These are phyloP conservation scores for Onchidella celtica DNA, from an alignment of 2,888 invertebrate species.

Conservation along the genomic window DNA sequence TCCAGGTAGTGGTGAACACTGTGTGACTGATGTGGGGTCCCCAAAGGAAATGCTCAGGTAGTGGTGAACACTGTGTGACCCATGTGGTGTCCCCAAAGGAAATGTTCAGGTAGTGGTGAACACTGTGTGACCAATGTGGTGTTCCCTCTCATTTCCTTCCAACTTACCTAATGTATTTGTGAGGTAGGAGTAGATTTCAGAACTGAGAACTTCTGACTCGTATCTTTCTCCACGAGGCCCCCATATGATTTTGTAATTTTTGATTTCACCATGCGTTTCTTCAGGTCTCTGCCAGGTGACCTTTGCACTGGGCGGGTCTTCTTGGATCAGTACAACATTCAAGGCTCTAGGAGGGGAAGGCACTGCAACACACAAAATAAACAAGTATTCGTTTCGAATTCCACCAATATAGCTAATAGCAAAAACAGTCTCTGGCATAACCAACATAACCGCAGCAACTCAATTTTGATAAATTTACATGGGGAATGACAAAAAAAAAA, in stretches of 20 bases:
- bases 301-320: slow-evolving; percentile 93
- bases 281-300: slow-evolving; percentile 95
- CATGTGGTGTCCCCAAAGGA: too few species aligned
- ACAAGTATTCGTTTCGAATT: too few species aligned
- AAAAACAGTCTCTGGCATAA: too few species aligned
- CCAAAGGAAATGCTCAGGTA: too few species aligned
- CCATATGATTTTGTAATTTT: slow-evolving; percentile 72
- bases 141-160: too few species aligned
- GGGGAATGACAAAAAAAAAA: too few species aligned
- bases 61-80: too few species aligned
- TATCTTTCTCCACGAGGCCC: slow-evolving; percentile 70
- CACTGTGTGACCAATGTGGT: too few species aligned
- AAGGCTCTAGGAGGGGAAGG: slow-evolving; percentile 81
- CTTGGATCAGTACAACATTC: slow-evolving; percentile 87
- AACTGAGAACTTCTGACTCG: slow-evolving; percentile 63
- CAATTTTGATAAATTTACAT: neutral
- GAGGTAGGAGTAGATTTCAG: slow-evolving; percentile 57
- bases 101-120: too few species aligned
- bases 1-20: too few species aligned
- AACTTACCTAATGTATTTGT: slow-evolving; percentile 55
- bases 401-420: too few species aligned
- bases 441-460: neutral
- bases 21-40: too few species aligned
- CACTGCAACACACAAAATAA: slow-evolving; percentile 74
- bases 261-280: slow-evolving; percentile 90